A percentile compares a stretch with the other conserved stretches of the same genome.
phyloP scores from a whole-genome alignment of 1,140 invertebrate species.

The Sipha flava region DNA sequence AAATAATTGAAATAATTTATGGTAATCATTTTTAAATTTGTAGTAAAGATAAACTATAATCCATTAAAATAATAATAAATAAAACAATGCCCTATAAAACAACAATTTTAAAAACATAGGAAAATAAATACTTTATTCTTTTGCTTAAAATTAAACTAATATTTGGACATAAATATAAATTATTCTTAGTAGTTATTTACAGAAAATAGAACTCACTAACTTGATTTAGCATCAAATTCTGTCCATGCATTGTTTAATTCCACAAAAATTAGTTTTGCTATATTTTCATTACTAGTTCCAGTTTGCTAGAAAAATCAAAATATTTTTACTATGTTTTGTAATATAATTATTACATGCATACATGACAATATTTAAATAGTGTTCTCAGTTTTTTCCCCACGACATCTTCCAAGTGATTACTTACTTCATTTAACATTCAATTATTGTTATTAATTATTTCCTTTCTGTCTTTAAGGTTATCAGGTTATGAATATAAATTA shows the following conservation, averaged over 20 bases:
- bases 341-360: too few species aligned
- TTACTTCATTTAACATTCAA: too few species aligned
- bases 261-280: slow-evolving; percentile 97
- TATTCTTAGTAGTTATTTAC: slow-evolving; percentile 45
- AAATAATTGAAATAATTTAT: too few species aligned
- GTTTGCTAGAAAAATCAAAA: slow-evolving; percentile 61
- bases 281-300: slow-evolving; percentile 76
- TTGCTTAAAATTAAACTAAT: neutral
- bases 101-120: neutral
- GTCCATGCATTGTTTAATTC: slow-evolving; percentile 98
- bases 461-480: too few species aligned
- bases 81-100: neutral
- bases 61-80: neutral
- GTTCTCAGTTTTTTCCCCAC: too few species aligned
- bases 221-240: slow-evolving; percentile 87
- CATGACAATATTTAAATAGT: too few species aligned
- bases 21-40: too few species aligned
- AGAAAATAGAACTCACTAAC: slow-evolving; percentile 55
- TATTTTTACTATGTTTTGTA: too few species aligned
- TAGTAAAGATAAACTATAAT: neutral
- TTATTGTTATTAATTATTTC: too few species aligned
- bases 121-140: neutral
- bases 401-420: too few species aligned
- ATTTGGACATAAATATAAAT: neutral
- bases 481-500: too few species aligned